A percentile compares a stretch with the other conserved stretches of the same genome.
phyloP scores from a whole-genome alignment of 2,797 vertebrate genomes.

The Antennarius maculatus region DNA sequence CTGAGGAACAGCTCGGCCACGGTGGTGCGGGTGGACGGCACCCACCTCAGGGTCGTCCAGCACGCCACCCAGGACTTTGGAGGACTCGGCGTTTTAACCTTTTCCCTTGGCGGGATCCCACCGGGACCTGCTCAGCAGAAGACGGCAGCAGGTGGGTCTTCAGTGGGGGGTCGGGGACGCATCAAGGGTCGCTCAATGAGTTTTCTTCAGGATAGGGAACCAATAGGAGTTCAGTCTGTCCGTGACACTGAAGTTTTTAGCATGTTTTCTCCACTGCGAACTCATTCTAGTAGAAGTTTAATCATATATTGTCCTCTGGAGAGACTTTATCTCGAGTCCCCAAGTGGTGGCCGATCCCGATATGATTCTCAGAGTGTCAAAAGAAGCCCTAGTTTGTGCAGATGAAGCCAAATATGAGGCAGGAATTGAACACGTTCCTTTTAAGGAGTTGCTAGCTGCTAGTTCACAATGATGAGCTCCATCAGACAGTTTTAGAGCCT shows the following conservation, averaged over 20 bases:
- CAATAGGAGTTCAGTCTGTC: too few relatives aligned
- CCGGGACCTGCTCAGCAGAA: conserved; percentile 84
- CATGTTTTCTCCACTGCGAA: too few relatives aligned
- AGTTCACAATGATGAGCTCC: conserved; percentile 8
- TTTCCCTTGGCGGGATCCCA: conserved; percentile 93
- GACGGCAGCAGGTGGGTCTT: conserved; percentile 83
- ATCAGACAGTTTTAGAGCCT: conserved; percentile 10
- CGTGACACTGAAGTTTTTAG: too few relatives aligned
- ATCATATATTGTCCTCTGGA: too few relatives aligned
- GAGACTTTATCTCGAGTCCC: background rate
- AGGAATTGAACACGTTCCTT: conserved; percentile 5
- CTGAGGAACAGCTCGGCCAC: conserved; percentile 88
- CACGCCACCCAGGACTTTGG: conserved; percentile 94
- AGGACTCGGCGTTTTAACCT: conserved; percentile 87
- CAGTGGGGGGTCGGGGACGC: background rate
- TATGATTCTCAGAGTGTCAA: background rate
- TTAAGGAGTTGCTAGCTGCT: background rate
- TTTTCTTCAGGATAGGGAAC: too few relatives aligned
- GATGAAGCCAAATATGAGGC: background rate
- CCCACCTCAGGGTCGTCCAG: conserved; percentile 81
- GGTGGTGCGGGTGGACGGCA: conserved; percentile 82
- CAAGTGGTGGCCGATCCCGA: background rate
- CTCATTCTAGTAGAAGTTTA: too few relatives aligned
- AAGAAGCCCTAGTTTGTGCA: background rate
- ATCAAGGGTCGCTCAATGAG: too few relatives aligned